phyloP scores from a whole-genome alignment of 2,113 vertebrate species.

The Chloebia gouldiae region DNA sequence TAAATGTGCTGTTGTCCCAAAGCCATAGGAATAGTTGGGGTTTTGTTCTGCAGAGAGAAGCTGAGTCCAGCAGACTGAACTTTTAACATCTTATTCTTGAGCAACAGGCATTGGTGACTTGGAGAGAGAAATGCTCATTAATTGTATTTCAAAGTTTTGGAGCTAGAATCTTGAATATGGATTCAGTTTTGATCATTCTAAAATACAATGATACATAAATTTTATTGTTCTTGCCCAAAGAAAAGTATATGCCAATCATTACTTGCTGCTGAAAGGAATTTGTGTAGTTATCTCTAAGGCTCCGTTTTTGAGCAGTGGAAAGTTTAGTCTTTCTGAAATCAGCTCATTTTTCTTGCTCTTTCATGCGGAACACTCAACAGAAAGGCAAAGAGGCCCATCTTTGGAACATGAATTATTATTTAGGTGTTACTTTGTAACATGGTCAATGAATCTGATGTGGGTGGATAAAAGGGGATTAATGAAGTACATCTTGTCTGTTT shows the following conservation, averaged over 20 bases:
- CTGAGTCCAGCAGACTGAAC: background rate
- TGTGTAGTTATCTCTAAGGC: background rate
- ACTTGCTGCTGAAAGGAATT: background rate
- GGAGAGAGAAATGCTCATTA: background rate
- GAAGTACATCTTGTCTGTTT: background rate
- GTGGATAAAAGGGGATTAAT: background rate
- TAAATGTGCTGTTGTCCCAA: background rate
- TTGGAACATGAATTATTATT: constrained; percentile 32
- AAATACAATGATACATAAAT: background rate
- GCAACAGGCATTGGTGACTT: background rate
- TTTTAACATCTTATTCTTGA: background rate
- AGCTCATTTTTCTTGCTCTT: background rate
- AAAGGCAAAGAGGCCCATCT: background rate
- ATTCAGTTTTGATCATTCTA: background rate
- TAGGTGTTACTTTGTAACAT: background rate
- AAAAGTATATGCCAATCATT: background rate
- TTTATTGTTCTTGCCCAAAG: background rate
- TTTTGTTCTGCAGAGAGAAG: background rate
- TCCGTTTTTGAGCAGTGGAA: constrained; percentile 14
- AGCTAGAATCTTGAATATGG: background rate
- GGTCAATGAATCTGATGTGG: background rate
- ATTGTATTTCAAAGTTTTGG: background rate
- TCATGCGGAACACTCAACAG: constrained; percentile 7
- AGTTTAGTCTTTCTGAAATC: constrained; percentile 47
- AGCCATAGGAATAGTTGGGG: background rate